A percentile compares a stretch with the other conserved stretches of the same genome.
Conservation (phyloP, 2,797 vertebrate species). For the Neosalanx taihuensis region DNA sequence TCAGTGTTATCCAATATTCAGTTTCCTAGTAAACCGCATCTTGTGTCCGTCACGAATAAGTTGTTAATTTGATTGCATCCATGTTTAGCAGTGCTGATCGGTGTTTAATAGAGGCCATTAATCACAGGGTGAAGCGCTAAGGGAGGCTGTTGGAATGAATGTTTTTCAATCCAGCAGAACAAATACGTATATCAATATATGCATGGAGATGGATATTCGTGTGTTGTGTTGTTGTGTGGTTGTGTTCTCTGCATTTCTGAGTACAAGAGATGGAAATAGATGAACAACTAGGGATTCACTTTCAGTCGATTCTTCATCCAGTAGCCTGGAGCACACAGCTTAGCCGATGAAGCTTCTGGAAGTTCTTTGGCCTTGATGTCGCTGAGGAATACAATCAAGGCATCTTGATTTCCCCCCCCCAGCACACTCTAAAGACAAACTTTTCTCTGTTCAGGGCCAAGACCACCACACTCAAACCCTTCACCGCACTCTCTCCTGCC, state of each 20-base stretch:
- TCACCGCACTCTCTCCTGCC: conserved; percentile 28
- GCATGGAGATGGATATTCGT: conserved; percentile 17
- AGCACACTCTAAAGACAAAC: conserved; percentile 41
- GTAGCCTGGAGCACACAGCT: conserved; percentile 32
- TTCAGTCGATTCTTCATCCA: conserved; percentile 9
- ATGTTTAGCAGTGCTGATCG: conserved; percentile 47
- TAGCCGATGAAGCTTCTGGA: conserved; percentile 7
- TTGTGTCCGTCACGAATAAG: conserved; percentile 28
- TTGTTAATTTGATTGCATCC: conserved; percentile 50
- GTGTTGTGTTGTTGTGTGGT: neutral
- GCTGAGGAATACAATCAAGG: conserved; percentile 50
- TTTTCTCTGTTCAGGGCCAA: conserved; percentile 39
- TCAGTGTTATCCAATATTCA: conserved; percentile 42
- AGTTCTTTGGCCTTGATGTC: conserved; percentile 31
- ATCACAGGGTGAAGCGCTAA: conserved; percentile 43
- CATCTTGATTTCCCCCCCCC: conserved; percentile 28
- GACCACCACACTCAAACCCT: conserved; percentile 3
- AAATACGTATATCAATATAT: no score
- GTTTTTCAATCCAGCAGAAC: no score
- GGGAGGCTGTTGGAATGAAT: neutral
- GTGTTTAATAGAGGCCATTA: conserved; percentile 66
- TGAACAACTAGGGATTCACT: neutral
- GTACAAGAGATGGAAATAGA: neutral
- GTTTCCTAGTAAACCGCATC: conserved; percentile 38
- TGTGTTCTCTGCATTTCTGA: neutral